Percentiles rank a stretch among this genome's conserved stretches.
Evolutionary conservation across 2,888 invertebrate genomes (phyloP).

Genomic region (Drosophila infuscata): DNA sequence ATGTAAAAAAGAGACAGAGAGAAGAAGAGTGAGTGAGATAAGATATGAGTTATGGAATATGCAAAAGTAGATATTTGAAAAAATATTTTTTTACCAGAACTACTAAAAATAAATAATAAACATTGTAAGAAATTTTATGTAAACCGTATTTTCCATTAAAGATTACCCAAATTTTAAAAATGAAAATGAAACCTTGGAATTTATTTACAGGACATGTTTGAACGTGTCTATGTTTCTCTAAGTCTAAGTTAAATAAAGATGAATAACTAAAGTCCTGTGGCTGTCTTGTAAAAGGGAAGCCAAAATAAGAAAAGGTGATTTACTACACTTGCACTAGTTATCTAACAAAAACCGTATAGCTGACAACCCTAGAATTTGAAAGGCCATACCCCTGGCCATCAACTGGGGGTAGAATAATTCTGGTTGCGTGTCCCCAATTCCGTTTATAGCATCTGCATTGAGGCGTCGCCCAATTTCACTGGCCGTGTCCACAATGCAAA

Average conservation of each 20-base stretch:
- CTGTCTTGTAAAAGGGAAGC: not conserved
- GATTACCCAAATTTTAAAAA: not conserved
- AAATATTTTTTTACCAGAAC: no score
- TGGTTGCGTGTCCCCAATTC: slow-evolving; percentile 41
- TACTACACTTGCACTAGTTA: not conserved
- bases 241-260: not conserved
- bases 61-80: not conserved
- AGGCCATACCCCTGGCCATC: not conserved
- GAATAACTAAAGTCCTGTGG: not conserved
- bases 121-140: not conserved
- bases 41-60: no score
- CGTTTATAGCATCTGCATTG: slow-evolving; percentile 51
- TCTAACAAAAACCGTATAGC: not conserved
- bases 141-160: not conserved
- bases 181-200: not conserved
- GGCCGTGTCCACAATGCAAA: slow-evolving; percentile 74
- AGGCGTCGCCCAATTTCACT: slow-evolving; percentile 60
- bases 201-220: rapidly evolving
- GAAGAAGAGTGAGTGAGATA: not conserved
- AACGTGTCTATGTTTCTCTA: not conserved
- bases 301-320: not conserved
- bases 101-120: not conserved
- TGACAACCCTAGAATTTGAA: slow-evolving; percentile 2
- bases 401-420: slow-evolving; percentile 11
- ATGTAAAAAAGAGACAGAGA: not conserved